Evolutionary conservation across 2,797 vertebrate species (phyloP), one percentile per base, ranked within the genome.

Genomic region (Thunnus albacares): DNA sequence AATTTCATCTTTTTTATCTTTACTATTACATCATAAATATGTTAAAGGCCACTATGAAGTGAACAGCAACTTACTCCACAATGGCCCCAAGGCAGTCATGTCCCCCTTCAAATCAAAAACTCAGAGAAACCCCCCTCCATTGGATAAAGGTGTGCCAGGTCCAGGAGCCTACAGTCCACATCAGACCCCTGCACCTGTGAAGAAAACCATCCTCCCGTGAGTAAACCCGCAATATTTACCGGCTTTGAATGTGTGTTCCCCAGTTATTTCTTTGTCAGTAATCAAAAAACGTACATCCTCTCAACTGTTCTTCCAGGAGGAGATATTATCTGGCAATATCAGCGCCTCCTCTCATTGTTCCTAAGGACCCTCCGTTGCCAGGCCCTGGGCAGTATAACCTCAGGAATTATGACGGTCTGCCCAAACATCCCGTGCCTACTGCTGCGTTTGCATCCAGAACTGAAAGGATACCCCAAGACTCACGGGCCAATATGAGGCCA

Each of bases 71-170:
- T 55, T 94, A 35, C 85, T 88, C 79, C 93, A 91, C 81, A 86
- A 76, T 12, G 81, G 87, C 3, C 92, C 95, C 22, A 93, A 80
- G 64, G 74, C 74, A 1, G 35, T 93, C 6, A 67, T 90, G 64
- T 96, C 96, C 75, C 93, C 92, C 83, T 97, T 96, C 90, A 95
- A 86, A 66, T 95, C 96, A 22, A 95, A 89, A 75, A 92, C 93
- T 0, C 69, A 67, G 60, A 80, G 80, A 22, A 84, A 93, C 55
- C 90, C 83, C 59, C 47, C 80, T 14, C 75, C 74, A 4, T 18
- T 62, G 5, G 78, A 61, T 0, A 58, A 90, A n/a, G 49, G 51
- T 26, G 91, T 80, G 43, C 94, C 96, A 0, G 96, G 97, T 0
- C 94, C 96, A 0, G 95, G 94, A 18, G 78, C 92, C 64, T 96